Conservation (phyloP, 2,113 vertebrate genomes). For the Gymnocephalus cernua region DNA sequence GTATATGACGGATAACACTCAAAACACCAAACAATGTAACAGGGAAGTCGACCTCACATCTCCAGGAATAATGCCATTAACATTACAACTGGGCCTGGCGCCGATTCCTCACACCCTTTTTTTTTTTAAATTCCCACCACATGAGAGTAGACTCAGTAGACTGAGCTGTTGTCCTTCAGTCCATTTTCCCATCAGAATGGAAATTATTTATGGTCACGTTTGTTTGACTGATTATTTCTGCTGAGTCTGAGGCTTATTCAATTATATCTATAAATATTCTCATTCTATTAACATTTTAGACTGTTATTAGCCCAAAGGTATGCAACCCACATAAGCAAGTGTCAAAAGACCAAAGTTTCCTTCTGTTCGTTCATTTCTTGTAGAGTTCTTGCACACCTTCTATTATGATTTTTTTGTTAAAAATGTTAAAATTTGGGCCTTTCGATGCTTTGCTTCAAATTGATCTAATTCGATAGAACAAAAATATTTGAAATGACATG, state of each 20-base stretch:
- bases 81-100: conserved; percentile 85
- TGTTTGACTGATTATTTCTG: background rate
- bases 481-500: background rate
- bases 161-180: conserved; percentile 1
- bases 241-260: background rate
- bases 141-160: conserved; percentile 36
- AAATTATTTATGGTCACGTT: background rate
- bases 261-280: background rate
- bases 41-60: conserved; percentile 85
- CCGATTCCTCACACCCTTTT: conserved; percentile 74
- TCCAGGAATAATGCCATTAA: conserved; percentile 86
- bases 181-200: background rate
- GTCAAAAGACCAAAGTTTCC: background rate
- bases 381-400: background rate
- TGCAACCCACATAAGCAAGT: background rate
- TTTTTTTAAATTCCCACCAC: conserved; percentile 31
- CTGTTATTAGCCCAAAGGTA: background rate
- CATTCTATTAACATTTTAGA: background rate
- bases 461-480: background rate
- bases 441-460: background rate
- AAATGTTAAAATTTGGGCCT: accelerated
- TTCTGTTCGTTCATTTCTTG: background rate
- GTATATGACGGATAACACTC: conserved; percentile 90
- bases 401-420: accelerated
- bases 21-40: conserved; percentile 86